phyloP scores from a whole-genome alignment of 92 coral and sea anemone genomes.

The Chrysogorgia sp. region DNA sequence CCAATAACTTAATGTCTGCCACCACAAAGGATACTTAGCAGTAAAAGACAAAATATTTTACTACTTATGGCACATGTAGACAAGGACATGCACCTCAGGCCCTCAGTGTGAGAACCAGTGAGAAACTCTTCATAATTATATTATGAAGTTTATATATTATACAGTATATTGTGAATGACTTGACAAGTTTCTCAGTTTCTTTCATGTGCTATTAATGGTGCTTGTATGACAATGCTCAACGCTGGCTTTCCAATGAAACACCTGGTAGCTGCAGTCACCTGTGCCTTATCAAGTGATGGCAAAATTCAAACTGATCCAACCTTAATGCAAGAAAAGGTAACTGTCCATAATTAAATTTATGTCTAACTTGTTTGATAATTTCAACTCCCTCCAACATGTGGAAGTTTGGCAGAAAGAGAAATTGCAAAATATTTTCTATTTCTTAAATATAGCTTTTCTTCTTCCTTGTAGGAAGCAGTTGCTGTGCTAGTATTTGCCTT shows the following conservation, averaged over 20 bases:
- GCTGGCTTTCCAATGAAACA: constrained; percentile 96
- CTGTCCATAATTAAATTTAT: no score
- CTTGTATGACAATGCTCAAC: constrained; percentile 93
- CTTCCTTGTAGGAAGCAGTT: constrained; percentile 65
- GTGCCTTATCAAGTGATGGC: constrained; percentile 65
- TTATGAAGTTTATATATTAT: neutral
- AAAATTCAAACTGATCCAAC: constrained; percentile 82
- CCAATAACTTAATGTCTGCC: no score
- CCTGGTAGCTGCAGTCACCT: constrained; percentile 75
- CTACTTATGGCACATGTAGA: no score
- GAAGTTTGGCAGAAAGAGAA: neutral
- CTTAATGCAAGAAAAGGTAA: constrained; percentile 80
- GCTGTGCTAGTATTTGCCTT: constrained; percentile 90
- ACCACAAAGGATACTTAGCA: no score
- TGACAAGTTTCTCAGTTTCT: constrained; percentile 62
- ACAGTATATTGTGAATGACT: neutral
- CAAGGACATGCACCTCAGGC: no score
- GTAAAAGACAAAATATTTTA: no score
- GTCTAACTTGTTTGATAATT: no score
- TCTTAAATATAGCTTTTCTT: neutral
- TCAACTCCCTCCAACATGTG: no score
- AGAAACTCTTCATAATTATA: neutral
- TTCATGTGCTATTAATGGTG: constrained; percentile 91
- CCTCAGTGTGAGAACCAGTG: no score
- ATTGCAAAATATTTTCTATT: no score